Conservation (phyloP, 1,140 invertebrate species). For the Zophobas atratus region DNA sequence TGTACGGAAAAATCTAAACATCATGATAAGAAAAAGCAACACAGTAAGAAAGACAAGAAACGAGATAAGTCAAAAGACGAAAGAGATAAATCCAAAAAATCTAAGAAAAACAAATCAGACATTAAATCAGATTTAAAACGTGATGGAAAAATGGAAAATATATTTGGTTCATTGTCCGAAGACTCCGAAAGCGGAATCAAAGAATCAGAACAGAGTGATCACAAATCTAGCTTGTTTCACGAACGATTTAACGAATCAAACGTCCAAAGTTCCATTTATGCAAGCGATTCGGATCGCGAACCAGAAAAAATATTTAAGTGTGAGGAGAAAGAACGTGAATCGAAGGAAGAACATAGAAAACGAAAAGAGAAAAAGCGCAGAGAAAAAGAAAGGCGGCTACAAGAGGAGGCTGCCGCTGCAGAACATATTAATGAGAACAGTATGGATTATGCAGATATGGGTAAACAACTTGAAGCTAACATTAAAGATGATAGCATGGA, state of each 20-base stretch:
- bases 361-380: conserved; percentile 81
- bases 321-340: conserved; percentile 65
- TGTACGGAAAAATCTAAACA: conserved; percentile 67
- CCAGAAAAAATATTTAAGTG: conserved; percentile 57
- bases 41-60: conserved; percentile 81
- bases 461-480: conserved; percentile 84
- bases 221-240: conserved; percentile 23
- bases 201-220: conserved; percentile 55
- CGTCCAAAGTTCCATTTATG: conserved; percentile 44
- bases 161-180: conserved; percentile 89
- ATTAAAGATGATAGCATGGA: conserved; percentile 76
- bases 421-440: conserved; percentile 81
- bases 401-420: conserved; percentile 62
- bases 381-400: conserved; percentile 69
- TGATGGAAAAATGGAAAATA: conserved; percentile 88
- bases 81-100: conserved; percentile 75
- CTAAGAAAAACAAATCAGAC: conserved; percentile 70
- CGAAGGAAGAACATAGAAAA: conserved; percentile 73
- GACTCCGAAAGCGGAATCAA: conserved; percentile 67
- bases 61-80: conserved; percentile 79
- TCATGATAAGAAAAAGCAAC: conserved; percentile 76
- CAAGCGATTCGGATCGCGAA: conserved; percentile 61
- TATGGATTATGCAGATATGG: conserved; percentile 84
- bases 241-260: conserved; percentile 42
- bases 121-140: conserved; percentile 69